A percentile compares a stretch with the other conserved stretches of the same genome.
These are phyloP conservation scores for Rhabdornis inornatus DNA, from an alignment of 2,113 vertebrate species.

Conservation along the genomic window DNA sequence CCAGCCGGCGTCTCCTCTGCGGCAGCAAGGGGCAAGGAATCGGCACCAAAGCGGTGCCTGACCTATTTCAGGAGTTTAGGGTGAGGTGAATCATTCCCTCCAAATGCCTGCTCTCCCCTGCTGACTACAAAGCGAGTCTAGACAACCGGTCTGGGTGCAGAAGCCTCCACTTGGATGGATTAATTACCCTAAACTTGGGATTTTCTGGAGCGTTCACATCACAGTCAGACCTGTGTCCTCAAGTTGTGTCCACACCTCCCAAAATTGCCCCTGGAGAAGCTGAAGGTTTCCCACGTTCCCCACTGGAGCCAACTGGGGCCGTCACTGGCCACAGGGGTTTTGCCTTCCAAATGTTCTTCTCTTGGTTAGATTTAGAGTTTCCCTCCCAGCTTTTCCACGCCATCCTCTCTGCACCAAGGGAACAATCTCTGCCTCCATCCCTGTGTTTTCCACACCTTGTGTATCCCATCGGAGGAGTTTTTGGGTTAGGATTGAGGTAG, in stretches of 20 bases:
- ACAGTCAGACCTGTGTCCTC: not conserved
- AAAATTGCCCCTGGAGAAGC: not conserved
- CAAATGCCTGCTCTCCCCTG: not conserved
- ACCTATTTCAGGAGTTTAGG: conserved; percentile 32
- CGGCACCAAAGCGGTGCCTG: not conserved
- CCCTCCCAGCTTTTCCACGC: not conserved
- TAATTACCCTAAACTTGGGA: conserved; percentile 43
- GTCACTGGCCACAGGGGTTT: not conserved
- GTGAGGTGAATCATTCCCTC: conserved; percentile 41
- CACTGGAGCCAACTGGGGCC: not conserved
- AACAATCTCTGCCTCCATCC: not conserved
- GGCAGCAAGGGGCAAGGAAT: not conserved
- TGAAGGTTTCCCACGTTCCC: not conserved
- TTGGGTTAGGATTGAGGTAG: not conserved
- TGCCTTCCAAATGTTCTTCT: not conserved
- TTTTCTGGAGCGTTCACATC: not conserved
- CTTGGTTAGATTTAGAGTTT: not conserved
- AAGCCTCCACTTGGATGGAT: not conserved
- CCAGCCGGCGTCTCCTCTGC: fast-evolving
- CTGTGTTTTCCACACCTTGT: fast-evolving
- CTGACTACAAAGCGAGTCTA: conserved; percentile 59
- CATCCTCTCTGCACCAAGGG: not conserved
- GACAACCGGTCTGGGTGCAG: conserved; percentile 32
- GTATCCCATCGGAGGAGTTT: not conserved
- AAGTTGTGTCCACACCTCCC: not conserved